Evolutionary conservation across 2,797 vertebrate species (phyloP).

Genomic region (Manis crassicaudata): DNA sequence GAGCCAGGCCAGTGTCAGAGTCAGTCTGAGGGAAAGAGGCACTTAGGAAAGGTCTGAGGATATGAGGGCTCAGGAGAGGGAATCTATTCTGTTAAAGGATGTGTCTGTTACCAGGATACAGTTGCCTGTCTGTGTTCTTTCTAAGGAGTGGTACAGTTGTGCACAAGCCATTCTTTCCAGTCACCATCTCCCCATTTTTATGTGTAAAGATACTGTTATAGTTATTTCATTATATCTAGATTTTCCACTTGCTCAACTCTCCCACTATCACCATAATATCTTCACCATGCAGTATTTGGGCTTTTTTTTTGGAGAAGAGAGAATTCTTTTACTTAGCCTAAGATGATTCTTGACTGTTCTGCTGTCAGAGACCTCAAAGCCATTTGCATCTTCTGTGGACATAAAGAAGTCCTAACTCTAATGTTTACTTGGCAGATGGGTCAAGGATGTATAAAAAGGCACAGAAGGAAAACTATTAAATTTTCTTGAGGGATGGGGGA

Average conservation of each 20-base stretch:
- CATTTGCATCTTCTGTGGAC: not conserved
- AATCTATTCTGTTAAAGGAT: not conserved
- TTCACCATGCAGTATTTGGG: not conserved
- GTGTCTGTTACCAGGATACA: not conserved
- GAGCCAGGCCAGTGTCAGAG: not conserved
- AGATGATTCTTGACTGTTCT: not conserved
- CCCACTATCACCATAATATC: not conserved
- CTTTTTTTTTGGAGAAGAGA: not conserved
- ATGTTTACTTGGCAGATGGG: not conserved
- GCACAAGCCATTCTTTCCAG: not conserved
- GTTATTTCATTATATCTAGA: not conserved
- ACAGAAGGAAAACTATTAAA: constrained; percentile 12
- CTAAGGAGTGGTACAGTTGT: not conserved
- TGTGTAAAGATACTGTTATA: not conserved
- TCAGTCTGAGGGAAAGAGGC: not conserved
- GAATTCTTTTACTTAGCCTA: not conserved
- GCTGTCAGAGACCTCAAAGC: not conserved
- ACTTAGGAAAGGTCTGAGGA: not conserved
- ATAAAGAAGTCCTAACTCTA: not conserved
- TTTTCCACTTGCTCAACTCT: not conserved
- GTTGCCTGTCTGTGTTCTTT: not conserved
- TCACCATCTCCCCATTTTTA: not conserved
- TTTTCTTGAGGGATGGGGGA: not conserved
- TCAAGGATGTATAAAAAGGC: not conserved
- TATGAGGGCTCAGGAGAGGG: not conserved